Percentiles rank a stretch among this genome's conserved stretches.
Conservation (phyloP, 1,140 invertebrate genomes). For the Drosophila cardini region DNA sequence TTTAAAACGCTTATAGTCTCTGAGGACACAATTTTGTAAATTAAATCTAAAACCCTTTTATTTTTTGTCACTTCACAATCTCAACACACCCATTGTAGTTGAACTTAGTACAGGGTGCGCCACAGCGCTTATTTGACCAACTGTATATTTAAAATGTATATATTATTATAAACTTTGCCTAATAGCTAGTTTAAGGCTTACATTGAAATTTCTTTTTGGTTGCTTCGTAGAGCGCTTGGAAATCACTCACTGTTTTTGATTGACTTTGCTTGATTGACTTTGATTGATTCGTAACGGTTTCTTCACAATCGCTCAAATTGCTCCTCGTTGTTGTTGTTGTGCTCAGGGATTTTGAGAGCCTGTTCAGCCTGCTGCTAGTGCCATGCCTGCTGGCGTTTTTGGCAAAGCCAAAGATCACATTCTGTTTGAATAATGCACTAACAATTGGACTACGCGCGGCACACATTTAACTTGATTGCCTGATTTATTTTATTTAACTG, state of each 20-base stretch:
- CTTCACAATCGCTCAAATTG: constrained; percentile 20
- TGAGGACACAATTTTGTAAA: no score
- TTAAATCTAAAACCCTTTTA: no score
- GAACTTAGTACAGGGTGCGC: no score
- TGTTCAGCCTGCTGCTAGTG: no score
- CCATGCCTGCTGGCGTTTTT: constrained; percentile 8
- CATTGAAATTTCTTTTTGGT: constrained; percentile 85
- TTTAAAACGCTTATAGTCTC: no score
- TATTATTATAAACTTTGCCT: constrained; percentile 4
- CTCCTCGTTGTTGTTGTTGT: not conserved
- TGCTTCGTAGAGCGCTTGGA: constrained; percentile 84
- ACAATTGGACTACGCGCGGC: constrained; percentile 59
- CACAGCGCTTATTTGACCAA: not conserved
- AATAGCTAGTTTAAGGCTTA: constrained; percentile 75
- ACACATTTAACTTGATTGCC: constrained; percentile 69
- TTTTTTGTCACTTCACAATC: no score
- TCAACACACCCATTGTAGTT: no score
- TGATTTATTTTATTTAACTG: constrained; percentile 54
- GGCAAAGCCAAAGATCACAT: constrained; percentile 50
- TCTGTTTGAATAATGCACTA: constrained; percentile 57
- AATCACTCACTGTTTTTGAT: constrained; percentile 70
- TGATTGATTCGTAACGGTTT: constrained; percentile 57
- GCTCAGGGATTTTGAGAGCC: constrained; percentile 39
- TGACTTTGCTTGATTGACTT: constrained; percentile 16
- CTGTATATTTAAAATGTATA: constrained; percentile 1